These are phyloP conservation scores for Scaptomyza polygonia DNA, from an alignment of 2,888 invertebrate genomes.

Conservation along the genomic window DNA sequence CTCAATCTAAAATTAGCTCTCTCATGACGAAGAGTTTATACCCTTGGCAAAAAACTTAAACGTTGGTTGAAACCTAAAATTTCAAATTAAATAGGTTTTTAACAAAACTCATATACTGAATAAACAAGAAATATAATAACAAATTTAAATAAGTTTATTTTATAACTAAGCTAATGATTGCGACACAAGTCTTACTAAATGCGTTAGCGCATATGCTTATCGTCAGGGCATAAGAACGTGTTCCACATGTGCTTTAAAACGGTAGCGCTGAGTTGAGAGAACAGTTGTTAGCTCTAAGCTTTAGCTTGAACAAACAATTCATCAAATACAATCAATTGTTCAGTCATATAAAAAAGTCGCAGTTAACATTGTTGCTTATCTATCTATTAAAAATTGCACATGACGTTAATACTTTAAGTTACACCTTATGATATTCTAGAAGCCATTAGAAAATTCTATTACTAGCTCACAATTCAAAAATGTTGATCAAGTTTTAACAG, in stretches of 20 bases:
- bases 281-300: not conserved
- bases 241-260: conserved; percentile 2
- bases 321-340: not conserved
- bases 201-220: not conserved
- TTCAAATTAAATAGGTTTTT: no score
- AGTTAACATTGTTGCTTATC: not conserved
- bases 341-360: not conserved
- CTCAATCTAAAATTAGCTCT: not conserved
- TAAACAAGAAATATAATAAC: no score
- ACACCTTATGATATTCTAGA: not conserved
- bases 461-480: not conserved
- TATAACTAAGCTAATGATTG: not conserved
- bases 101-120: no score
- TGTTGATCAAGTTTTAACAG: not conserved
- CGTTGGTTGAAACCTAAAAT: not conserved
- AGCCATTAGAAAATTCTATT: not conserved
- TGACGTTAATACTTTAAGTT: not conserved
- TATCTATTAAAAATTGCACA: not conserved
- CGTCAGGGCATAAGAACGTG: conserved; percentile 10
- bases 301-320: conserved; percentile 1
- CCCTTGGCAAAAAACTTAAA: not conserved
- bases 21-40: not conserved
- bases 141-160: no score
- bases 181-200: not conserved
- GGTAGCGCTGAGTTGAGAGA: not conserved